A percentile compares a stretch with the other conserved stretches of the same genome.
phyloP scores from a whole-genome alignment of 2,797 vertebrate species.

The Sebastes dallii region DNA sequence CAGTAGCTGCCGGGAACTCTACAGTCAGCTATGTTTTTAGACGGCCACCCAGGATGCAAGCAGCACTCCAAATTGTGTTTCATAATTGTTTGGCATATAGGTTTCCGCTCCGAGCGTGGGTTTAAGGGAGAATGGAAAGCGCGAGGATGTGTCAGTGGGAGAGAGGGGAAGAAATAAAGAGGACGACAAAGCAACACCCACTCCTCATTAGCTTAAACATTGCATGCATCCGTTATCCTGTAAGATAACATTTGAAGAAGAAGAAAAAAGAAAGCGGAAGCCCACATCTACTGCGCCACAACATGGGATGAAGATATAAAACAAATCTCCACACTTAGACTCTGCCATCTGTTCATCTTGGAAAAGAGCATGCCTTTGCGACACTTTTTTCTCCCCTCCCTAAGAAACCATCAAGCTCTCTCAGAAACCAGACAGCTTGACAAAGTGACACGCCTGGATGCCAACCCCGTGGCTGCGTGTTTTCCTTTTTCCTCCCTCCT shows the following conservation, averaged over 20 bases:
- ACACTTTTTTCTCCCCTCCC: slow-evolving; percentile 55
- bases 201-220: slow-evolving; percentile 77
- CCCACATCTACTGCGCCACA: slow-evolving; percentile 48
- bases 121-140: slow-evolving; percentile 65
- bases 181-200: slow-evolving; percentile 72
- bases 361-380: slow-evolving; percentile 55
- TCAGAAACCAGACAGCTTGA: slow-evolving; percentile 68
- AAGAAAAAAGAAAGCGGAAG: slow-evolving; percentile 30
- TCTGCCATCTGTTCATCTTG: slow-evolving; percentile 77
- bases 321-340: slow-evolving; percentile 72
- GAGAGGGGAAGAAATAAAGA: slow-evolving; percentile 58
- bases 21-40: slow-evolving; percentile 22
- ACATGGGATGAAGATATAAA: slow-evolving; percentile 71
- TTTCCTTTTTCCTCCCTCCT: slow-evolving; percentile 1
- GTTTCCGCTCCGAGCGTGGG: slow-evolving; percentile 68
- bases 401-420: slow-evolving; percentile 63
- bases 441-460: slow-evolving; percentile 67
- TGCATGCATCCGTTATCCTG: slow-evolving; percentile 69
- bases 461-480: slow-evolving; percentile 47
- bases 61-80: slow-evolving; percentile 57
- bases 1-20: slow-evolving; percentile 32
- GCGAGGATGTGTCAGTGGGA: slow-evolving; percentile 62
- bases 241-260: slow-evolving; percentile 63
- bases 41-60: slow-evolving; percentile 47
- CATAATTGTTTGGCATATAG: slow-evolving; percentile 64